Conservation (phyloP, 2,797 vertebrate species). For the Notamacropus eugenii region DNA sequence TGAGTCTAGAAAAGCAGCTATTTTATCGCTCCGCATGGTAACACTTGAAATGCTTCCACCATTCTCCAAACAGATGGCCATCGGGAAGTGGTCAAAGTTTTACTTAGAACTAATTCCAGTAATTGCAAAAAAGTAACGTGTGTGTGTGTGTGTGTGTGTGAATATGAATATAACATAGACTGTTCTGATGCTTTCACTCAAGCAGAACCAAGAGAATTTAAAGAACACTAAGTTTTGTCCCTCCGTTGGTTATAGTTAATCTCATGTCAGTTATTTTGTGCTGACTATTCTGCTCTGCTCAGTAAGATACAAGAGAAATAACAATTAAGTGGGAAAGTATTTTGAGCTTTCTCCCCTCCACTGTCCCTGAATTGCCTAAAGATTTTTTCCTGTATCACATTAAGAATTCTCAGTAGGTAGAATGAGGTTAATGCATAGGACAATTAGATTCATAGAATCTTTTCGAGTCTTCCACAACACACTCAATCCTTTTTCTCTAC, state of each 20-base stretch:
- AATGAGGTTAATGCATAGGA: not conserved
- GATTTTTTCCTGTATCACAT: constrained; percentile 38
- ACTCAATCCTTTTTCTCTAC: not conserved
- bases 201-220: constrained; percentile 27
- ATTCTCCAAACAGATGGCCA: constrained; percentile 62
- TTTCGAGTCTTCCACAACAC: not conserved
- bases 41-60: constrained; percentile 36
- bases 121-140: constrained; percentile 57
- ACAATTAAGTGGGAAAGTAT: constrained; percentile 36
- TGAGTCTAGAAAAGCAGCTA: constrained; percentile 33
- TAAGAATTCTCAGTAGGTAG: not conserved
- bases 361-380: constrained; percentile 43
- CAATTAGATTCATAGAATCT: not conserved
- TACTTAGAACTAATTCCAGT: not conserved
- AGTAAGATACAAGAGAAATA: constrained; percentile 50
- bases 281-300: constrained; percentile 33
- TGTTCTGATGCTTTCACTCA: constrained; percentile 28
- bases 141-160: not conserved
- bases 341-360: not conserved
- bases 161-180: constrained; percentile 54
- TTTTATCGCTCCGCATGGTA: constrained; percentile 48
- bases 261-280: constrained; percentile 46
- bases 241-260: constrained; percentile 49
- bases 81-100: constrained; percentile 3
- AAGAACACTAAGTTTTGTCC: constrained; percentile 6